Evolutionary conservation across 2,888 invertebrate species (phyloP).

Genomic region (Eulithis prunata): DNA sequence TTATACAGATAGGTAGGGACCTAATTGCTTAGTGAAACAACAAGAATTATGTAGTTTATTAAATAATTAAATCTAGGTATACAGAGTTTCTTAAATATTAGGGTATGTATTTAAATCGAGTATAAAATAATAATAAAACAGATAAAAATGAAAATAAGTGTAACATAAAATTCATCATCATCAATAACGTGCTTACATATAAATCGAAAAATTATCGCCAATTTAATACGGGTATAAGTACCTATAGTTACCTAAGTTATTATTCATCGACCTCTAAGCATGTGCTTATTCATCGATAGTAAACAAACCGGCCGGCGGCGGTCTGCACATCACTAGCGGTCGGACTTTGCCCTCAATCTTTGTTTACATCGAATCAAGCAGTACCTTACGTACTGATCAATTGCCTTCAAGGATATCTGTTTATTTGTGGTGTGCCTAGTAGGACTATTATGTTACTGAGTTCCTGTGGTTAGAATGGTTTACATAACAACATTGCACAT

Average conservation of each 20-base stretch:
- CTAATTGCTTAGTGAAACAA: too few species aligned
- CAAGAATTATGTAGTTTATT: too few species aligned
- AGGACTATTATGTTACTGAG: constrained; percentile 15
- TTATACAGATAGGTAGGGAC: too few species aligned
- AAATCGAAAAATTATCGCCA: too few species aligned
- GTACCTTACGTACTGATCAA: constrained; percentile 47
- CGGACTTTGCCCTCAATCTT: constrained; percentile 67
- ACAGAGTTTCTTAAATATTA: too few species aligned
- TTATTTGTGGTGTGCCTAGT: constrained; percentile 26
- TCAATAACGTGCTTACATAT: too few species aligned
- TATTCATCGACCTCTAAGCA: not conserved
- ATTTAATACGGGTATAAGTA: not conserved
- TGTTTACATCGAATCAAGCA: constrained; percentile 57
- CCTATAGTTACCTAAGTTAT: too few species aligned
- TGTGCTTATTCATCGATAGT: constrained; percentile 52
- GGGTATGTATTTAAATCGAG: too few species aligned
- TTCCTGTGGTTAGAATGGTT: constrained; percentile 11
- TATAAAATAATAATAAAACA: too few species aligned
- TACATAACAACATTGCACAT: not conserved
- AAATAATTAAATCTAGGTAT: too few species aligned
- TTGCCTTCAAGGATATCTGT: constrained; percentile 61
- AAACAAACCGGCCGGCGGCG: constrained; percentile 46
- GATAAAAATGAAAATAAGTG: too few species aligned
- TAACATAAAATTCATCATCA: too few species aligned
- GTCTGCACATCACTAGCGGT: constrained; percentile 54